Evolutionary conservation across 2,113 vertebrate genomes (phyloP).

Genomic region (Alligator mississippiensis): DNA sequence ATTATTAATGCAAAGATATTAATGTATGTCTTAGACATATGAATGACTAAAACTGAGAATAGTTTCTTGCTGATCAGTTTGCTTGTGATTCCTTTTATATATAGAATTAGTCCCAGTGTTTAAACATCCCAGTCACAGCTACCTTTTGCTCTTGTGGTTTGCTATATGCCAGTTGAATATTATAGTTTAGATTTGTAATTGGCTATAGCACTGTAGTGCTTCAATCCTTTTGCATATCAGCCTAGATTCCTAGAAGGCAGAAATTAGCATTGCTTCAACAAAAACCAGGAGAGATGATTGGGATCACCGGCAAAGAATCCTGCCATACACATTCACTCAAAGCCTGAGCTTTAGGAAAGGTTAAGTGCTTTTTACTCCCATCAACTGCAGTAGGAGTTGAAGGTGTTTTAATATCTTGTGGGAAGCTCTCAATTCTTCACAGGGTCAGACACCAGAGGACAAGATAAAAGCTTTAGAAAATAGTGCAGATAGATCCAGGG

Average conservation of each 20-base stretch:
- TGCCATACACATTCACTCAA: not conserved
- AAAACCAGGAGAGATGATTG: no score
- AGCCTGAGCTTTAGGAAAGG: not conserved
- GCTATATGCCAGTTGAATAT: not conserved
- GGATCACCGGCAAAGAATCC: no score
- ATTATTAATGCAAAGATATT: not conserved
- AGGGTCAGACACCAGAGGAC: fast-evolving
- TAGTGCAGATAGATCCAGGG: not conserved
- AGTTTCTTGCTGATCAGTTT: not conserved
- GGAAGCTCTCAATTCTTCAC: not conserved
- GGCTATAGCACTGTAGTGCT: not conserved
- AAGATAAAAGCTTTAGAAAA: not conserved
- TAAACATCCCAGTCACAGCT: not conserved
- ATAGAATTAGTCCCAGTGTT: not conserved
- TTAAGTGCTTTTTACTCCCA: not conserved
- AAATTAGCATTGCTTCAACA: not conserved
- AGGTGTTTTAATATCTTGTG: not conserved
- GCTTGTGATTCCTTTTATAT: not conserved
- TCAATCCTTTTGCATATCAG: no score
- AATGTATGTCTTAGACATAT: not conserved
- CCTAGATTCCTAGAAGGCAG: no score
- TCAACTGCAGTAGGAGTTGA: not conserved
- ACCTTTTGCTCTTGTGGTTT: not conserved
- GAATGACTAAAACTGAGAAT: not conserved
- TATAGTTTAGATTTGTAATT: not conserved